phyloP scores from a whole-genome alignment of 2,888 invertebrate genomes.

The Nebria salina region DNA sequence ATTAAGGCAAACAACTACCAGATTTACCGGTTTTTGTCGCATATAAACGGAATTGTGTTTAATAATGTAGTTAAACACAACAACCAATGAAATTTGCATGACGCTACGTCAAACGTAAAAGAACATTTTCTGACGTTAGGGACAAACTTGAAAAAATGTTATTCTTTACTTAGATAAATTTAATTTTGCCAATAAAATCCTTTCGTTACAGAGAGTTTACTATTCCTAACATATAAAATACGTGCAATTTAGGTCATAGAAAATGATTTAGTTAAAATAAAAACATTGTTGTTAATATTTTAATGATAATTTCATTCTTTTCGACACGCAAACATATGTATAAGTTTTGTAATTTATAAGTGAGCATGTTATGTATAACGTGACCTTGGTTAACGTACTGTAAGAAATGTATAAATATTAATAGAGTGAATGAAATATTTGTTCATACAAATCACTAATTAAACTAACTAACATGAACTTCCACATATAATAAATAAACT shows the following conservation, averaged over 20 bases:
- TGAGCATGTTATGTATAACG: neutral
- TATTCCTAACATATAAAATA: neutral
- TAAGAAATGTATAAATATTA: slow-evolving; percentile 1
- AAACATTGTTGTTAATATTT: neutral
- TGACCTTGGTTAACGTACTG: neutral
- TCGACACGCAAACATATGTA: neutral
- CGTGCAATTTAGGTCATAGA: neutral
- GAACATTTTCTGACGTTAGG: slow-evolving; percentile 25
- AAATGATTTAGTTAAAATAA: neutral
- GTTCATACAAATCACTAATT: neutral
- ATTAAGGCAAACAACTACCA: slow-evolving; percentile 59
- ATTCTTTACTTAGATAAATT: neutral
- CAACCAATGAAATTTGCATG: slow-evolving; percentile 58
- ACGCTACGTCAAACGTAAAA: slow-evolving; percentile 52
- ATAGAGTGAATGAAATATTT: neutral
- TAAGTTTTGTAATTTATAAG: neutral
- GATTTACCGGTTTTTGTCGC: slow-evolving; percentile 53
- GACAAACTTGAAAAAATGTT: slow-evolving; percentile 37
- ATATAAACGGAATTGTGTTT: slow-evolving; percentile 59
- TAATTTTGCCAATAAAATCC: no score
- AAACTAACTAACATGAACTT: neutral
- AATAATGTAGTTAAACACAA: slow-evolving; percentile 58
- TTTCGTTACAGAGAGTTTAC: no score
- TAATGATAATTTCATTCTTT: neutral
- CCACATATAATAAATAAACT: neutral